phyloP scores from a whole-genome alignment of 2,888 invertebrate genomes.

The Epistrophella euchroma region DNA sequence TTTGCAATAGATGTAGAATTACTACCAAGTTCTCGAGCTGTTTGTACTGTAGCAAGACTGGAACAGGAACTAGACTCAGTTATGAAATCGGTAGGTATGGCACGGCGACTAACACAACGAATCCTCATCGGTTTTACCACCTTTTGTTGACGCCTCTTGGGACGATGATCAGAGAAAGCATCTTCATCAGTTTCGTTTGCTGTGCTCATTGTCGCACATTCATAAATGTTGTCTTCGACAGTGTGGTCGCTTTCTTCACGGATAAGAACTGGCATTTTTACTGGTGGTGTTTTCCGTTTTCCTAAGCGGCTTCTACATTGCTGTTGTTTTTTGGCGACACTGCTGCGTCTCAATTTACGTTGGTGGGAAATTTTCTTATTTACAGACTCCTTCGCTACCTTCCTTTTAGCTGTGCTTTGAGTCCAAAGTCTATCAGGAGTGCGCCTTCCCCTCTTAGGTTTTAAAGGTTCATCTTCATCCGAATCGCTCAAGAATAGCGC shows the following conservation, averaged over 20 bases:
- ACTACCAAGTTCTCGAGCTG: not conserved
- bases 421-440: slow-evolving; percentile 25
- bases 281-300: not conserved
- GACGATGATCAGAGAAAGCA: slow-evolving; percentile 4
- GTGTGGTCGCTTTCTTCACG: slow-evolving; percentile 31
- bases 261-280: slow-evolving; percentile 23
- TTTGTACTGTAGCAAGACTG: slow-evolving; percentile 8
- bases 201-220: slow-evolving; percentile 33
- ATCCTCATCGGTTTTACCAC: slow-evolving; percentile 35
- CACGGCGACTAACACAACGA: slow-evolving; percentile 29
- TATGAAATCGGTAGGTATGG: slow-evolving; percentile 11
- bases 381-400: not conserved
- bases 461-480: slow-evolving; percentile 14
- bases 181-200: slow-evolving; percentile 50
- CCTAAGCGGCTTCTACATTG: not conserved
- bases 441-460: not conserved
- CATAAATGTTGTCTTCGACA: slow-evolving; percentile 36
- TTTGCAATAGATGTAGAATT: not conserved
- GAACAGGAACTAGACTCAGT: slow-evolving; percentile 21
- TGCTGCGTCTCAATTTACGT: not conserved
- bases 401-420: not conserved
- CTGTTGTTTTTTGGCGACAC: not conserved
- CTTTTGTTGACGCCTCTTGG: not conserved
- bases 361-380: not conserved
- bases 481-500: slow-evolving; percentile 20